Conservation (phyloP, 2,797 vertebrate genomes). For the Spinus olivaceus region DNA sequence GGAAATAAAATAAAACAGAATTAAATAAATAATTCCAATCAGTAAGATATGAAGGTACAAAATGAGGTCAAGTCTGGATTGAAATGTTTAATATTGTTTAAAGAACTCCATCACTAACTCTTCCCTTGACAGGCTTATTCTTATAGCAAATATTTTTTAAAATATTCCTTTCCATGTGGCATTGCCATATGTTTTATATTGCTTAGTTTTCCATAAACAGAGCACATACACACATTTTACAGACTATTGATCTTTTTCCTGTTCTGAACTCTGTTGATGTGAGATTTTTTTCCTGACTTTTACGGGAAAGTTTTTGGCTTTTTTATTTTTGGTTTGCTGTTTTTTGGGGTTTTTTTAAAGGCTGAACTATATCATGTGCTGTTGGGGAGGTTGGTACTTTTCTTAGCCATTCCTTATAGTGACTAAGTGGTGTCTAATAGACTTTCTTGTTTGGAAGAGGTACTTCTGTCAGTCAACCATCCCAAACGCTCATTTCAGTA, state of each 20-base stretch:
- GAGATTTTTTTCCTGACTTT: not conserved
- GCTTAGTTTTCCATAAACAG: conserved; percentile 25
- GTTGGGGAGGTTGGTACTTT: not conserved
- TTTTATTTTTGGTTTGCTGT: not conserved
- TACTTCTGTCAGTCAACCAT: not conserved
- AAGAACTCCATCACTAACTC: not conserved
- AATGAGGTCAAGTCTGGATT: not conserved
- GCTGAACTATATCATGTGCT: not conserved
- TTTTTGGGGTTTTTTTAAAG: not conserved
- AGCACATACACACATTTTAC: not conserved
- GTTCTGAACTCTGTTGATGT: not conserved
- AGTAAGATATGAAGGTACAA: not conserved
- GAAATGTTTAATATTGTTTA: not conserved
- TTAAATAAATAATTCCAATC: not conserved
- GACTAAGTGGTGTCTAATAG: not conserved
- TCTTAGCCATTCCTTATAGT: not conserved
- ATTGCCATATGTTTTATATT: conserved; percentile 21
- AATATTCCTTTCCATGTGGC: conserved; percentile 19
- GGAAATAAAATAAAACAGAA: not conserved
- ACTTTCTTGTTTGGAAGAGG: not conserved
- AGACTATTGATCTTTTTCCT: conserved; percentile 21
- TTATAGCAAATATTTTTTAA: not conserved
- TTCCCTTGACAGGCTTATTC: not conserved
- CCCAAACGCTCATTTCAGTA: fast-evolving
- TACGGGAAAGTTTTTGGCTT: not conserved